Evolutionary conservation across 2,888 invertebrate species (phyloP).

Genomic region (Arctia plantaginis): DNA sequence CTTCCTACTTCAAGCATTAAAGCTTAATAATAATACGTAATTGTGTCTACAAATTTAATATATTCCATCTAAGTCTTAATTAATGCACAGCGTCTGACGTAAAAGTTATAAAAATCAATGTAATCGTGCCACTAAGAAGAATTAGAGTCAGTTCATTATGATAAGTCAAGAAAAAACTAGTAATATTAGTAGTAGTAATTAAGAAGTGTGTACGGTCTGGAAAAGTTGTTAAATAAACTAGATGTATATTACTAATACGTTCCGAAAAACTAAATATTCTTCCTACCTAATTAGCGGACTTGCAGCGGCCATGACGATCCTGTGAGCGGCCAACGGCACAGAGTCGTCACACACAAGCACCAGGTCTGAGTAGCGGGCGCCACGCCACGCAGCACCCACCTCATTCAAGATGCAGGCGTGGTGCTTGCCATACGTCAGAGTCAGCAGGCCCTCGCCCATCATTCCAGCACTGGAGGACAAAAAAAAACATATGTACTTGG

Average conservation of each 20-base stretch:
- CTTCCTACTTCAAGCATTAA: slow-evolving; percentile 13
- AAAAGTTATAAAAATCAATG: not conserved
- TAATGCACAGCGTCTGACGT: not conserved
- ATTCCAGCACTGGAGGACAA: slow-evolving; percentile 81
- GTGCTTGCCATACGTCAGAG: slow-evolving; percentile 97
- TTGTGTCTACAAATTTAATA: not conserved
- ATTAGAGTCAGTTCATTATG: not conserved
- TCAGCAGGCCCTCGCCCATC: slow-evolving; percentile 92
- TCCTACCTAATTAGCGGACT: slow-evolving; percentile 92
- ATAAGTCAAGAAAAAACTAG: not conserved
- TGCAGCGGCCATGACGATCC: slow-evolving; percentile 94
- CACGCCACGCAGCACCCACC: slow-evolving; percentile 95
- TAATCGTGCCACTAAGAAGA: not conserved
- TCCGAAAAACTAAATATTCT: not conserved
- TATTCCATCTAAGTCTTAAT: not conserved
- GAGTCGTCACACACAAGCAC: slow-evolving; percentile 95
- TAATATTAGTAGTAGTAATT: not conserved
- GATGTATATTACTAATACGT: not conserved
- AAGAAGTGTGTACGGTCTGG: not conserved
- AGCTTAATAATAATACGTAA: not conserved
- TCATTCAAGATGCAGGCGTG: slow-evolving; percentile 96
- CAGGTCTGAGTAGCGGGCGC: slow-evolving; percentile 94
- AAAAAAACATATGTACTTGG: slow-evolving; percentile 22
- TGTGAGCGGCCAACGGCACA: slow-evolving; percentile 92
- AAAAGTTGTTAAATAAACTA: not conserved